Percentiles rank a stretch among this genome's conserved stretches.
Evolutionary conservation across 2,888 invertebrate genomes (phyloP).

Genomic region (Notocelia uddmanniana): DNA sequence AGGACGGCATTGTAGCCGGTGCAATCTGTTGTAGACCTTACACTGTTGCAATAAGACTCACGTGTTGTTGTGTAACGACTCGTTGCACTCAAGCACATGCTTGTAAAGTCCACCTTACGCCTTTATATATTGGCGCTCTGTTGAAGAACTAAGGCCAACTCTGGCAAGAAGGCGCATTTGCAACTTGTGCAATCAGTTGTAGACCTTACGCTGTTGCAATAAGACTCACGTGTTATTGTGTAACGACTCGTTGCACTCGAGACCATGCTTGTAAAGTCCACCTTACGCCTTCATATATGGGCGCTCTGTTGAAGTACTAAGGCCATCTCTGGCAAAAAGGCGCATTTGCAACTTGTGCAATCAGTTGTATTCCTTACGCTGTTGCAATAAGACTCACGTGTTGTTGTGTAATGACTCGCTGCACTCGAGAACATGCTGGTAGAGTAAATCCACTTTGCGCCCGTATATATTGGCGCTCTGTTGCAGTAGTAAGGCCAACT

Average conservation of each 20-base stretch:
- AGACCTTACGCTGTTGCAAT: background rate
- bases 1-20: slow-evolving; percentile 66
- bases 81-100: slow-evolving; percentile 71
- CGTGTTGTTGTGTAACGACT: slow-evolving; percentile 64
- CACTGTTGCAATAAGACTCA: slow-evolving; percentile 50
- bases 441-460: slow-evolving; percentile 89
- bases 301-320: slow-evolving; percentile 90
- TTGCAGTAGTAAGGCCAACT: slow-evolving; percentile 92
- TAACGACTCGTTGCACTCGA: slow-evolving; percentile 70
- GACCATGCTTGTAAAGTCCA: slow-evolving; percentile 87
- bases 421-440: slow-evolving; percentile 72
- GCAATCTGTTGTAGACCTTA: background rate
- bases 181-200: no score
- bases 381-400: slow-evolving; percentile 54
- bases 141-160: slow-evolving; percentile 92
- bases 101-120: slow-evolving; percentile 89
- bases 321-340: slow-evolving; percentile 92
- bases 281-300: slow-evolving; percentile 89
- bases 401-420: slow-evolving; percentile 67
- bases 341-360: slow-evolving; percentile 15
- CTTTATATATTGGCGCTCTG: slow-evolving; percentile 90
- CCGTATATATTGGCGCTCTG: slow-evolving; percentile 90
- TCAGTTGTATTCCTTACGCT: background rate
- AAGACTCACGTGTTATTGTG: slow-evolving; percentile 59
- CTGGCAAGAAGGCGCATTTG: slow-evolving; percentile 87